Evolutionary conservation across 2,113 vertebrate genomes (phyloP).

Genomic region (Orthochromis malagaraziensis): DNA sequence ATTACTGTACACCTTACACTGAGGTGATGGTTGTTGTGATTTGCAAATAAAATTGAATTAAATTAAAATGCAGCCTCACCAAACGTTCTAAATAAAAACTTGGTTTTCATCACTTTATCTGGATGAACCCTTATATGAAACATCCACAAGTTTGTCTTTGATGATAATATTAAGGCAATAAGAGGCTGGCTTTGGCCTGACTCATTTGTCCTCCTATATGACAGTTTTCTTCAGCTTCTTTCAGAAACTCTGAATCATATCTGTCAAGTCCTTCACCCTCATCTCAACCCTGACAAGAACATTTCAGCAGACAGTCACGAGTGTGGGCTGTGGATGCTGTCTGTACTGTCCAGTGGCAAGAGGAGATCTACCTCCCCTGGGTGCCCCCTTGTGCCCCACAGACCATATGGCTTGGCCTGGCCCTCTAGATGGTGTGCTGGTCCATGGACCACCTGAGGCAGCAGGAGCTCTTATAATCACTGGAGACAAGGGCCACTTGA

Average conservation of each 20-base stretch:
- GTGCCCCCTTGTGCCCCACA: conserved; percentile 48
- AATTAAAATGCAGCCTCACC: not conserved
- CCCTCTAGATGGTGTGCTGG: conserved; percentile 48
- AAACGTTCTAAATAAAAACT: not conserved
- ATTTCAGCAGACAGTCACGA: conserved; percentile 18
- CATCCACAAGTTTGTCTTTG: not conserved
- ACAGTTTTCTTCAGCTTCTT: not conserved
- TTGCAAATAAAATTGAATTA: not conserved
- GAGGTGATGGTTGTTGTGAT: not conserved
- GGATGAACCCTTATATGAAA: not conserved
- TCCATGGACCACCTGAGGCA: conserved; percentile 69
- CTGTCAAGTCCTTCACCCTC: conserved; percentile 36
- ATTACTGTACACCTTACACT: not conserved
- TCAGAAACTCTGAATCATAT: conserved; percentile 17
- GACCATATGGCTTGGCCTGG: conserved; percentile 71
- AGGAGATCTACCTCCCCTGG: conserved; percentile 48
- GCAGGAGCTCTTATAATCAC: conserved; percentile 69
- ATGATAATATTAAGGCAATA: not conserved
- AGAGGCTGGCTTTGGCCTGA: not conserved
- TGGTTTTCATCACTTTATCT: not conserved
- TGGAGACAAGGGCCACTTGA: conserved; percentile 75
- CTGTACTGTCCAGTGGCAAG: conserved; percentile 32
- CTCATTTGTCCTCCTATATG: not conserved
- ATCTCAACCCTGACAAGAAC: not conserved
- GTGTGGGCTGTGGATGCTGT: not conserved